Base-by-base conservation (phyloP, 2,888 invertebrate species). In the Heliconius hortense region DNA sequence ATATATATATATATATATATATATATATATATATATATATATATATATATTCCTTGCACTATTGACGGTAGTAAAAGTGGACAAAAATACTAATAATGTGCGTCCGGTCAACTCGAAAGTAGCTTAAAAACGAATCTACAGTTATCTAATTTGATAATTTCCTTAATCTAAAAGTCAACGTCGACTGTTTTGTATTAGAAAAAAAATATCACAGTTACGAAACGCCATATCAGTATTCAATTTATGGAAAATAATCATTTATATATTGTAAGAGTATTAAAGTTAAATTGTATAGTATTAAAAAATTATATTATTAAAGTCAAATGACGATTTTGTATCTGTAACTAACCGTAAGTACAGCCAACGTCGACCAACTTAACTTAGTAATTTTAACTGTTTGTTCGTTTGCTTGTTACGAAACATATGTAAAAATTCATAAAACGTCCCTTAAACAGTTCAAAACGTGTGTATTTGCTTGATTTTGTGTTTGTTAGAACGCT, bases 381-480 rank as follows among this genome's bases (percentile, higher is more conserved):
- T 59, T 31, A 31, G 4, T 11, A 35, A 11, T 1, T 7, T 35
- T 35, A 10, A 10, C 35, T 35, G 24, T 70, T 13, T 70, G 39
- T 59, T n/a, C 15, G 39, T 39, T 24, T 18, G 35, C 24, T 59
- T 11, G 15, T 24, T 39, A 71, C 26, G n/a, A 39, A 26, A 71
- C 7, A 53, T 10, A 15, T 21, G 24, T 39, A 26, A 10, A 24
- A 21, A 43, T 60, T 62, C 43, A 39, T 10, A 60, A 70, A 71
- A 71, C 71, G 71, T 43, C 71, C 71, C 71, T 71, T 71, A 71
- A 71, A 59, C n/a, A 21, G n/a, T 69, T 21, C 26, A 60, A 60
- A 26, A 60, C n/a, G 28, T 31, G 21, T 64, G 24, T 70, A 31
- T 70, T 31, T 18, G 70, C 28, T 70, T 69, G 69, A 28, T 53